Evolutionary conservation across 2,113 vertebrate genomes (phyloP), one percentile per base, ranked within the genome.

Genomic region (Brachypodius melanocephalos): DNA sequence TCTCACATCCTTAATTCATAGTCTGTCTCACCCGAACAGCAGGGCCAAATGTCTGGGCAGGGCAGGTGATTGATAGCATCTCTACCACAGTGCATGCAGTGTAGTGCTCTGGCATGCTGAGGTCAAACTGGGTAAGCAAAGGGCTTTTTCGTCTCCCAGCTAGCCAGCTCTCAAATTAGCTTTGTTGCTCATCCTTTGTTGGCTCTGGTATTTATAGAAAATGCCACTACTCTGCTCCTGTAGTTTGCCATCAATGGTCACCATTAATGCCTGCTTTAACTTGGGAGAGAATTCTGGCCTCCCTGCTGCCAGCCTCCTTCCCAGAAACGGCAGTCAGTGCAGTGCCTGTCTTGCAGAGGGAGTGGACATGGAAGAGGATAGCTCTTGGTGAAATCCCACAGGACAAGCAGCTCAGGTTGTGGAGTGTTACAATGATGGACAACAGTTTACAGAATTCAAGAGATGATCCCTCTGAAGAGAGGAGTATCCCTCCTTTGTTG

Each of bases 131-230:
- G 57, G 40, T 89, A 57, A 95, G 65, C 76, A 92, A 78, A 92
- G 28, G 49, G 48, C 31, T 91, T 65, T 93, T 90, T 85, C 46
- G 10, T 75, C 34, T 91, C 46, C 45, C 18, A 36, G 2, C 45
- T 75, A 91, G 58, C 61, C 89, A 81, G n/a, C 54, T 90, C 91
- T 73, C 45, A 69, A 66, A 88, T 88, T 83, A 93, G 75, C 68
- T 61, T 76, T 83, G 38, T 75, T 90, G 40, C 46, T 91, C 46
- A 91, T 92, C 76, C 38, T 94, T 71, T 86, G 18, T 81, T 86
- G 55, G 83, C 83, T 74, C 40, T 71, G 51, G 25, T 88, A 67
- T 93, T 93, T 93, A 62, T 43, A 71, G 65, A 89, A 75, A 81
- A 74, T 52, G 46, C 43, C 34, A n/a, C 87, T 94, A n/a, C 26